Conservation (phyloP, 2,888 invertebrate species). For the Monochamus alternatus region DNA sequence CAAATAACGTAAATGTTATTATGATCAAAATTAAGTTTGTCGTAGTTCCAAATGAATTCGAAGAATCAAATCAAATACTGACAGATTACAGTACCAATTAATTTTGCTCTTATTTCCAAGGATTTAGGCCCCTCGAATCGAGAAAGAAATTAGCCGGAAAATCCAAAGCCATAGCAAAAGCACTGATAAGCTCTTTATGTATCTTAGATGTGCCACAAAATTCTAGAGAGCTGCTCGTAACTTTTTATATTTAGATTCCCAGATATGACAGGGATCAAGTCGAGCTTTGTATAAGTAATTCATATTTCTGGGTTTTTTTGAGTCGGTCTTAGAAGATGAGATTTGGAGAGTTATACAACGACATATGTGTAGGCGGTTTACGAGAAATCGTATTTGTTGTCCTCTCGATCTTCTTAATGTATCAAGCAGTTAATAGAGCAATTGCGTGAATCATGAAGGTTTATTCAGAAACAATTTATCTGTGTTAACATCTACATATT, state of each 20-base stretch:
- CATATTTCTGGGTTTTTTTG: conserved; percentile 9
- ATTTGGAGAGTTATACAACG: conserved; percentile 1
- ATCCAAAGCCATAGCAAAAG: conserved; percentile 16
- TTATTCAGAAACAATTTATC: neutral
- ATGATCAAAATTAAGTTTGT: too few species aligned
- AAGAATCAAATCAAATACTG: neutral
- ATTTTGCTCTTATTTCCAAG: conserved; percentile 13
- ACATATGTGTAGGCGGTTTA: neutral
- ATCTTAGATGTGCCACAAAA: conserved; percentile 4
- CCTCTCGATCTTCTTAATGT: neutral
- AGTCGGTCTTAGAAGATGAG: neutral
- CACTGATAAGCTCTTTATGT: conserved; percentile 28
- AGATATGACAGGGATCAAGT: neutral
- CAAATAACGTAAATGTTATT: too few species aligned
- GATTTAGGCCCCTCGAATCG: conserved; percentile 12
- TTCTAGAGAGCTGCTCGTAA: neutral
- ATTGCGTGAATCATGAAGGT: neutral
- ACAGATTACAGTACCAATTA: neutral
- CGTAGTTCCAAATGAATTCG: neutral
- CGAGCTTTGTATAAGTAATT: conserved; percentile 9
- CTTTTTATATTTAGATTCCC: conserved; percentile 23
- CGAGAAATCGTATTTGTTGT: conserved; percentile 9
- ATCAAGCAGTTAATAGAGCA: neutral
- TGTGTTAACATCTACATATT: neutral
- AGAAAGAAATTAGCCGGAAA: conserved; percentile 34